Evolutionary conservation across 2,113 vertebrate genomes (phyloP), one percentile per base, ranked within the genome.

Genomic region (Sebastes fasciatus): DNA sequence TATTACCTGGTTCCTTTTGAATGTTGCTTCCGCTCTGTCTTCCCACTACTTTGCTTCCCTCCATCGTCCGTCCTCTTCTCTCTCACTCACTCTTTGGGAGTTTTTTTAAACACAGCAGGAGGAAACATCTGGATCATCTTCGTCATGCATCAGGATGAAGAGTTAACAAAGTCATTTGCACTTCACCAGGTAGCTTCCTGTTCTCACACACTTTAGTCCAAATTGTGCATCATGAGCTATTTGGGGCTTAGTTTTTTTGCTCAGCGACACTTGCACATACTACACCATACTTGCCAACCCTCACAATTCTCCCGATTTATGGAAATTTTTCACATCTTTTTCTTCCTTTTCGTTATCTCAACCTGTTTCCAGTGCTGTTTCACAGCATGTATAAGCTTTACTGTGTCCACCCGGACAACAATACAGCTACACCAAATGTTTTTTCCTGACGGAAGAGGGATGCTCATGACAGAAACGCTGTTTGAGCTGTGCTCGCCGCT

Each of bases 1-100:
- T 95, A 97, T 96, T 96, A 96, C 94, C 92, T 92, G 92, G 90
- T 92, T 96, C 93, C 95, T 89, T 94, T 95, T 89, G 93, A 96
- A 93, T 85, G 90, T 77, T 91, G 93, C 87, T 96, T 96, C 96
- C 88, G 94, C 86, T 93, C 93, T 85, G 73, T 78, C 81, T 69
- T 71, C 70, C 60, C 43, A 42, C 58, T 10, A 45, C 62, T 82
- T 23, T 19, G 4, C 46, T 57, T 79, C 70, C n/a, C 64, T 83
- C 61, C 71, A 13, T 89, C 82, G n/a, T 65, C 88, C 82, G n/a
- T 68, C 46, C 23, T 83, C 68, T 62, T 16, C 82, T 82, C 67
- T 74, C 19, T 81, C 75, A 61, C 55, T 70, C 58, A 42, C 68
- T 65, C 45, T 17, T 76, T 83, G 68, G 40, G 1, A 13, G 48